phyloP scores from a whole-genome alignment of 64 coral and sea anemone species.

The Astreopora myriophthalma region DNA sequence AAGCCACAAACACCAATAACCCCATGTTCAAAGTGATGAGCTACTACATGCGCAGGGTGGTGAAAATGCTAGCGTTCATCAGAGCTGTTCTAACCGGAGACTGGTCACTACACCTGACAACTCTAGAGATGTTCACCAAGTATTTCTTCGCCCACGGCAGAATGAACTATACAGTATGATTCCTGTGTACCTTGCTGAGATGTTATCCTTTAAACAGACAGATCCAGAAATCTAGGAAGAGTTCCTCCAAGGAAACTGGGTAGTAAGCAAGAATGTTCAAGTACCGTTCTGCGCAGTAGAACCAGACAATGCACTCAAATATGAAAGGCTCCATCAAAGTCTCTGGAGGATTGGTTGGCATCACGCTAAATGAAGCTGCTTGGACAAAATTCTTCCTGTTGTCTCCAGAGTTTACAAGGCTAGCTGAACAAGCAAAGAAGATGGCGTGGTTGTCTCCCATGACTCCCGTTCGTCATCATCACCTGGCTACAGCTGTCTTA shows the following conservation, averaged over 20 bases:
- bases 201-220: background rate
- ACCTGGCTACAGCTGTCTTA: background rate
- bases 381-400: too few species aligned
- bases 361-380: constrained; percentile 16
- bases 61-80: too few species aligned
- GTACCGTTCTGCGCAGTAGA: constrained; percentile 11
- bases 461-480: background rate
- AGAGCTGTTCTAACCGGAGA: too few species aligned
- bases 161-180: constrained; percentile 49
- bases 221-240: constrained; percentile 13
- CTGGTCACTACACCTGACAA: too few species aligned
- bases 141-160: background rate
- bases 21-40: too few species aligned
- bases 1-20: background rate
- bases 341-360: constrained; percentile 28
- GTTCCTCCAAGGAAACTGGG: constrained; percentile 13
- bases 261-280: constrained; percentile 8
- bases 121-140: too few species aligned
- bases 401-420: background rate
- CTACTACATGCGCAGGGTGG: too few species aligned
- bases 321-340: constrained; percentile 26
- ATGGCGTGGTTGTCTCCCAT: background rate
- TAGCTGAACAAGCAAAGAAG: constrained; percentile 21
- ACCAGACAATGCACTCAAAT: background rate
- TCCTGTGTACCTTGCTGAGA: constrained; percentile 49